Percentiles rank a stretch among this genome's conserved stretches.
These are phyloP conservation scores for Aphelenchoides fujianensis DNA, from an alignment of 1,140 invertebrate species.

Conservation along the genomic window DNA sequence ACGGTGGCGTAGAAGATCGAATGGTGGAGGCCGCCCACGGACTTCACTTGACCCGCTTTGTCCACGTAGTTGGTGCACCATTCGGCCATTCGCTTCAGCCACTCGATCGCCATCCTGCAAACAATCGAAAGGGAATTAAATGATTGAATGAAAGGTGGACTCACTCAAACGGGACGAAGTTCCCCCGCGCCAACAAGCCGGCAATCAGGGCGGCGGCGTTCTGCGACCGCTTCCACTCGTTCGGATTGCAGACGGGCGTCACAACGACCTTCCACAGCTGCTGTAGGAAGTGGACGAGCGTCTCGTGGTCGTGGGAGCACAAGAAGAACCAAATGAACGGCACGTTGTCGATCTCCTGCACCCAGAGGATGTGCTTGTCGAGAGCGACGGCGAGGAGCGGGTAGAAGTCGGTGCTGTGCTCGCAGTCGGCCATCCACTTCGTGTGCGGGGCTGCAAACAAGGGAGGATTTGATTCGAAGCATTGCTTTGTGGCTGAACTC, in stretches of 20 bases:
- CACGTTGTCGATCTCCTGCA: conserved; percentile 30
- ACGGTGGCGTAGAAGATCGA: conserved; percentile 48
- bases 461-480: too few species aligned
- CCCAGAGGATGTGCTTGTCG: conserved; percentile 6
- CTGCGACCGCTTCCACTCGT: conserved; percentile 43
- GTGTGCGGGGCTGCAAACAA: conserved; percentile 3
- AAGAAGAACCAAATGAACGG: conserved; percentile 49
- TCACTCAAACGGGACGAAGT: conserved; percentile 37
- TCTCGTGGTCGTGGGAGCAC: conserved; percentile 25
- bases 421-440: not conserved
- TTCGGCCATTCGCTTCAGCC: conserved; percentile 34
- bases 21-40: conserved; percentile 31
- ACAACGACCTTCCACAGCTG: conserved; percentile 38
- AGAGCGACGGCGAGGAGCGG: not conserved
- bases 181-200: conserved; percentile 41
- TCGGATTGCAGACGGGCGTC: conserved; percentile 26
- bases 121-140: conserved; percentile 11
- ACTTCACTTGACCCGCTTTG: conserved; percentile 21
- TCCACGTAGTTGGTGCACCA: conserved; percentile 40
- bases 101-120: conserved; percentile 30
- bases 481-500: too few species aligned
- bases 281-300: conserved; percentile 26
- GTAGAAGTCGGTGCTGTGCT: not conserved
- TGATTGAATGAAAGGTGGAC: conserved; percentile 4
- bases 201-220: conserved; percentile 44